These are phyloP conservation scores for Acrocyrtus sp. DNA, from an alignment of 2,888 invertebrate species.

Conservation along the genomic window DNA sequence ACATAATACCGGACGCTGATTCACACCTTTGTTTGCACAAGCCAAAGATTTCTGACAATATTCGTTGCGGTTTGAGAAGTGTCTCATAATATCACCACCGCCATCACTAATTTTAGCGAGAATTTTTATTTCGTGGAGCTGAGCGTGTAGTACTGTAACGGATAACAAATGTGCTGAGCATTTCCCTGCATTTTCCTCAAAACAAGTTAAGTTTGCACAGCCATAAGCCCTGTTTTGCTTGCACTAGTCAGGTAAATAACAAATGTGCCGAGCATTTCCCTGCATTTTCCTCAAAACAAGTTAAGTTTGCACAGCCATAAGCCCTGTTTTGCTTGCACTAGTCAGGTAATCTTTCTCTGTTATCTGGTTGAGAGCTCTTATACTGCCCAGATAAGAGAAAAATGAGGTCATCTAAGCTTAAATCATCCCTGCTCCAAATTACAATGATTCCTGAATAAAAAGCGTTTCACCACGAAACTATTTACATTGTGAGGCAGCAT, in stretches of 20 bases:
- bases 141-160: background rate
- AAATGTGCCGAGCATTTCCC: background rate
- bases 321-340: too few relatives aligned
- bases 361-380: too few relatives aligned
- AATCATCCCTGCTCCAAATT: too few relatives aligned
- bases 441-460: too few relatives aligned
- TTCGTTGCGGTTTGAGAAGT: background rate
- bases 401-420: too few relatives aligned
- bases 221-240: too few relatives aligned
- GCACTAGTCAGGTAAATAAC: background rate
- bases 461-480: too few relatives aligned
- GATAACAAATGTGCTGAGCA: background rate
- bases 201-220: background rate
- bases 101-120: background rate
- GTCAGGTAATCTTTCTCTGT: too few relatives aligned
- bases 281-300: background rate
- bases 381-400: too few relatives aligned
- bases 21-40: constrained; percentile 39
- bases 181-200: background rate
- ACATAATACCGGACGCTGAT: constrained; percentile 21
- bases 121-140: background rate
- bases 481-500: too few relatives aligned
- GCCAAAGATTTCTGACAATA: background rate
- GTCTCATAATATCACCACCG: background rate
- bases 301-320: background rate